A percentile compares a stretch with the other conserved stretches of the same genome.
phyloP scores from a whole-genome alignment of 2,797 vertebrate species.

The Rhadinocentrus ornatus region DNA sequence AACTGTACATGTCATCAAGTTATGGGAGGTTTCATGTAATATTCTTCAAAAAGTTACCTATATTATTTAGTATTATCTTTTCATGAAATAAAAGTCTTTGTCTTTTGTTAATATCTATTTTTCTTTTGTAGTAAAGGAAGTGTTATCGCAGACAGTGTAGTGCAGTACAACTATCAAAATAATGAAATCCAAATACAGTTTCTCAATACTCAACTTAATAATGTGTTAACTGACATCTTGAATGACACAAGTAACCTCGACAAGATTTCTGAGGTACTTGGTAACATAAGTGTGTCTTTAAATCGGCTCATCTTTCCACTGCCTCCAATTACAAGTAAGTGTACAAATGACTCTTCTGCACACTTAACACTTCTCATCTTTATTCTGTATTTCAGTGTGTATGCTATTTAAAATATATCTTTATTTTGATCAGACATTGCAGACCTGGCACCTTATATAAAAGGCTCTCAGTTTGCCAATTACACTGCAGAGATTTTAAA shows the following conservation, averaged over 20 bases:
- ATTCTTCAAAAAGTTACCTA: neutral
- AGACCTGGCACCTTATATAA: slow-evolving; percentile 63
- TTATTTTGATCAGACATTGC: slow-evolving; percentile 56
- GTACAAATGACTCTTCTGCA: slow-evolving; percentile 11
- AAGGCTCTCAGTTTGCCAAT: slow-evolving; percentile 59
- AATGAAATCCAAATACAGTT: slow-evolving; percentile 72
- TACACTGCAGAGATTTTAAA: slow-evolving; percentile 58
- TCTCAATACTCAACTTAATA: slow-evolving; percentile 67
- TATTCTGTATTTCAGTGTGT: too few relatives aligned
- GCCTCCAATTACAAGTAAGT: slow-evolving; percentile 64
- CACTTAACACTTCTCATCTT: too few relatives aligned
- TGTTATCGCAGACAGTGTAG: slow-evolving; percentile 65
- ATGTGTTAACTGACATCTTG: slow-evolving; percentile 53
- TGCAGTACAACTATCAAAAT: slow-evolving; percentile 72
- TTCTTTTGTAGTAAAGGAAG: slow-evolving; percentile 54
- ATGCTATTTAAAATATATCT: neutral
- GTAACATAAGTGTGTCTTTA: slow-evolving; percentile 26
- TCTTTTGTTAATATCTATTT: neutral
- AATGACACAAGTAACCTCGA: slow-evolving; percentile 50
- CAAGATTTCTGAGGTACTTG: slow-evolving; percentile 62
- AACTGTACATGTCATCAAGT: slow-evolving; percentile 51
- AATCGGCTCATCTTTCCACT: slow-evolving; percentile 29
- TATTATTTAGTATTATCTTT: neutral
- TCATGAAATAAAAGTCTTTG: neutral
- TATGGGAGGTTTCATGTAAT: slow-evolving; percentile 54